These are phyloP conservation scores for Hydropotes inermis DNA, from an alignment of 2,113 vertebrate genomes.

Conservation along the genomic window DNA sequence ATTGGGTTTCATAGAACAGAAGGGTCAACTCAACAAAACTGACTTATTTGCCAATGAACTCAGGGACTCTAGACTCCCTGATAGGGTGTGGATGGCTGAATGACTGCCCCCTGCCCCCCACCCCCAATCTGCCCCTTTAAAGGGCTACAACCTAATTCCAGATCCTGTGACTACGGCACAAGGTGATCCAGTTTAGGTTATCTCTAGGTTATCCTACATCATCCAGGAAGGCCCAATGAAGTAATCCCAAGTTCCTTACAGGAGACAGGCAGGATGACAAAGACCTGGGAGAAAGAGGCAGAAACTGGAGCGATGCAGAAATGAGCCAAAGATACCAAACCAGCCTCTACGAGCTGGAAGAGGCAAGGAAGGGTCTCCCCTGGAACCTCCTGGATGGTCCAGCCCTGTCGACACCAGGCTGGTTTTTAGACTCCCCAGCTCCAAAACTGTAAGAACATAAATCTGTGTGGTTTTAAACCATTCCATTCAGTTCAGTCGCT, in stretches of 20 bases:
- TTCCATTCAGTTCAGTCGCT: no score
- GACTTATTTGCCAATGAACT: background rate
- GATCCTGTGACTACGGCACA: background rate
- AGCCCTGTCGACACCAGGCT: background rate
- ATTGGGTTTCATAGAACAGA: background rate
- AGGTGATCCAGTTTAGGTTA: background rate
- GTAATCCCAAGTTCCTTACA: background rate
- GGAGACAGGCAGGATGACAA: background rate
- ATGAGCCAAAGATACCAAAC: background rate
- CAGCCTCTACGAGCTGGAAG: background rate
- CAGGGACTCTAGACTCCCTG: background rate
- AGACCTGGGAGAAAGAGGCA: background rate
- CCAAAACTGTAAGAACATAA: background rate
- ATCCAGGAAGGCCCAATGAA: background rate
- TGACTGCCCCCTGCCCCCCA: rapidly evolving
- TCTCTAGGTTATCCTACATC: background rate
- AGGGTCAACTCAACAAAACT: background rate
- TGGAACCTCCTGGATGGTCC: background rate
- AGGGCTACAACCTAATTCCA: background rate
- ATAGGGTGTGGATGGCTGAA: background rate
- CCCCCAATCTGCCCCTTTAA: background rate
- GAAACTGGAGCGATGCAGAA: background rate
- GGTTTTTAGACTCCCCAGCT: background rate
- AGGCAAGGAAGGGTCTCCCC: background rate
- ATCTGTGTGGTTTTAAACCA: background rate